Base-by-base conservation (phyloP, 2,888 invertebrate genomes). In the Horisme vitalbata region DNA sequence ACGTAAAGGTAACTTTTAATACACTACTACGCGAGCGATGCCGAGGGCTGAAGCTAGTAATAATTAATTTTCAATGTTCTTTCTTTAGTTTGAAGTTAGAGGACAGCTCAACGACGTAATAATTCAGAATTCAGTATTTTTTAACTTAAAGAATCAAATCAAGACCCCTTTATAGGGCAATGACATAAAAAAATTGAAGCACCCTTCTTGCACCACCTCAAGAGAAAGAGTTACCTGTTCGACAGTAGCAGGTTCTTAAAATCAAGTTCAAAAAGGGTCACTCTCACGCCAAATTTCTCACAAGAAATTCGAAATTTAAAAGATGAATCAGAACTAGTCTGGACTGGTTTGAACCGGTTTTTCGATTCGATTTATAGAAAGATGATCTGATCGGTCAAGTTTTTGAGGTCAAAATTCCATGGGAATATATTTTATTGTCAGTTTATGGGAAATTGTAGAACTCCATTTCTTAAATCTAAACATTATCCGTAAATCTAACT, bases 181-280 rank as follows among this genome's bases (percentile, higher is more conserved):
- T 11, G 15, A 15, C 9, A 6, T 5, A 12, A 9, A 14, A 14
- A 14, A 28, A 13, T 1, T 4, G 1, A 1, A 27, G 12, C 18
- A 24, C 37, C 28, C 30, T 38, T 18, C 28, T 30, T 21, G 6
- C 5, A 27, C 5, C n/a, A n/a, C n/a, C n/a, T 27, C 2, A 24
- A 7, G 23, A 35, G 9, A 26, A 18, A 18, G 5, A 18, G 6
- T 18, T 30, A 55, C 57, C 51, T 53, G 54, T 52, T 41, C 23
- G 14, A 34, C 7, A 23, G n/a, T 14, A 52, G 45, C 59, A 60
- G 54, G 59, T 57, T 55, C 35, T 35, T 43, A 46, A 55, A 47
- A 59, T 50, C 31, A 7, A 28, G 14, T 12, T 13, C 18, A 36
- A 50, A 41, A 30, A 2, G 47, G 44, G 48, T 45, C 47, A 41